These are phyloP conservation scores for Rhyacophila evoluta DNA, from an alignment of 2,888 invertebrate species.

Conservation along the genomic window DNA sequence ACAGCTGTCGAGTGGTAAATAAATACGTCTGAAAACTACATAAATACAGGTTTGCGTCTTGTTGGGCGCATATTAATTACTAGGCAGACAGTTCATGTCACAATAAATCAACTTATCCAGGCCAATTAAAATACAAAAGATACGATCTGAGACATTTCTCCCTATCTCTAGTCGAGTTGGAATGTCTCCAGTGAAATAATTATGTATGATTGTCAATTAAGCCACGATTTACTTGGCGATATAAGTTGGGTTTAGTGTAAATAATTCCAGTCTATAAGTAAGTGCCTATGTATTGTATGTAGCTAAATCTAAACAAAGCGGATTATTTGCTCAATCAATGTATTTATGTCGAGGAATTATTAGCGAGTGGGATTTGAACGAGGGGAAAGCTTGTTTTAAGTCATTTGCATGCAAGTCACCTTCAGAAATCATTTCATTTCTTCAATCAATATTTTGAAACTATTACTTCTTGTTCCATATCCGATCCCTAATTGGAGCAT, in stretches of 20 bases:
- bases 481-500: too few relatives aligned
- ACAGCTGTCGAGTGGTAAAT: neutral
- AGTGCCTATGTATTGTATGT: too few relatives aligned
- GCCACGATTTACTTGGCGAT: too few relatives aligned
- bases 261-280: neutral
- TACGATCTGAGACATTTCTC: neutral
- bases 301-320: neutral
- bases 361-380: neutral
- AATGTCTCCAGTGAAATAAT: neutral
- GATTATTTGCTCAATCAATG: constrained; percentile 5
- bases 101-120: neutral
- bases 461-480: too few relatives aligned
- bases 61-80: neutral
- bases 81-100: neutral
- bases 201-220: too few relatives aligned
- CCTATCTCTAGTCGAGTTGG: neutral
- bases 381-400: neutral
- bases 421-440: neutral
- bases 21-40: neutral
- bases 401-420: neutral
- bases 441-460: too few relatives aligned
- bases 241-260: neutral
- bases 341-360: neutral
- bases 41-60: neutral
- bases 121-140: neutral